Conservation (phyloP, 2,797 vertebrate species). For the Leptoclinus maculatus region DNA sequence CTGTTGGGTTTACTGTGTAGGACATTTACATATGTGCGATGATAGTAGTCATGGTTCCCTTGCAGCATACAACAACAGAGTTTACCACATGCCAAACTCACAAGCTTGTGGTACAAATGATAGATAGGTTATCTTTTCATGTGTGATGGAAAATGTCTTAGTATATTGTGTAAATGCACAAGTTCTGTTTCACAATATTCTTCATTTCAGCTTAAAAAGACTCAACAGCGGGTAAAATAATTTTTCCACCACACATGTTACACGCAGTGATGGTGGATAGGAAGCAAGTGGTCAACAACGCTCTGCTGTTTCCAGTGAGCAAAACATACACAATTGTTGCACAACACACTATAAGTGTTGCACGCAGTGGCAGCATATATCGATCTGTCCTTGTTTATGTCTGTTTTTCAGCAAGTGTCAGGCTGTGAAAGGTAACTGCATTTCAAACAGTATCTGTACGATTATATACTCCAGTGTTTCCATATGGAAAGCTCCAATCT, state of each 20-base stretch:
- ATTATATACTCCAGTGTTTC: slow-evolving; percentile 2
- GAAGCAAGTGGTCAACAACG: background rate
- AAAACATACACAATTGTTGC: background rate
- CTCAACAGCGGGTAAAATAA: too few relatives aligned
- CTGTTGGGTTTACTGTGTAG: too few relatives aligned
- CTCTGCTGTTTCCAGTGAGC: background rate
- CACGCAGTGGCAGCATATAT: too few relatives aligned
- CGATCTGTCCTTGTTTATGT: too few relatives aligned
- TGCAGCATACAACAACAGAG: background rate
- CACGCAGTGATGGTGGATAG: background rate
- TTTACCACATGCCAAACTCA: background rate
- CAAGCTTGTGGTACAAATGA: background rate
- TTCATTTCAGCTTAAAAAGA: too few relatives aligned
- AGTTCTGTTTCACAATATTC: too few relatives aligned
- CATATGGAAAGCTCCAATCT: slow-evolving; percentile 4
- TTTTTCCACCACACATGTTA: too few relatives aligned
- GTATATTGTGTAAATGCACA: too few relatives aligned
- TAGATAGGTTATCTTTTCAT: background rate
- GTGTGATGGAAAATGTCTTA: too few relatives aligned
- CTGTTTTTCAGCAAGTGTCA: background rate
- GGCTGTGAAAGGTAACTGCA: slow-evolving; percentile 5
- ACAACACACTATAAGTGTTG: too few relatives aligned
- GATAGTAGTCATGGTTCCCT: slow-evolving; percentile 14
- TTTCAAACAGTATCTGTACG: background rate
- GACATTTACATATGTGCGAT: background rate